Evolutionary conservation across 64 coral and sea anemone genomes (phyloP).

Genomic region (Montipora capricornis): DNA sequence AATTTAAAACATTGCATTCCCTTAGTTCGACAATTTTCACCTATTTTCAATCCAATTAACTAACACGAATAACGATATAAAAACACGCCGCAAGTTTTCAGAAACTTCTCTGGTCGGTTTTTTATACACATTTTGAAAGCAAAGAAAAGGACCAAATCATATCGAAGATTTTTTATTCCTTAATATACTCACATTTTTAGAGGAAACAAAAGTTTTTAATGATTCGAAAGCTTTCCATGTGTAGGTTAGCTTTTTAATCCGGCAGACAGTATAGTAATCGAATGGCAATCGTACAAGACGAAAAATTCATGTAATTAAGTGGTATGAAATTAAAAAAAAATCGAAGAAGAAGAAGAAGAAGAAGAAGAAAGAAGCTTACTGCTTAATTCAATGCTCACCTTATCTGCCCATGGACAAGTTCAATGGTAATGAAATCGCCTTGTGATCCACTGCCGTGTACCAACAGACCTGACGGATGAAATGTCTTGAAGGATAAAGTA

Average conservation of each 20-base stretch:
- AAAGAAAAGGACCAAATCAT: background rate
- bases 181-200: too few relatives aligned
- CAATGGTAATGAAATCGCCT: slow-evolving; percentile 84
- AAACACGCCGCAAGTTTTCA: too few relatives aligned
- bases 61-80: background rate
- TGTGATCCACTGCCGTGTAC: slow-evolving; percentile 75
- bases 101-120: too few relatives aligned
- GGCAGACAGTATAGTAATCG: too few relatives aligned
- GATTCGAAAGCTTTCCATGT: too few relatives aligned
- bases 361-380: background rate
- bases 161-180: too few relatives aligned
- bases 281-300: background rate
- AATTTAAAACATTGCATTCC: slow-evolving; percentile 39
- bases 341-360: too few relatives aligned
- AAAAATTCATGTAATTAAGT: background rate
- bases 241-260: too few relatives aligned
- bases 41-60: slow-evolving; percentile 19
- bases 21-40: slow-evolving; percentile 27
- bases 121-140: background rate
- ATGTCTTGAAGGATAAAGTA: slow-evolving; percentile 85
- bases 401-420: slow-evolving; percentile 80
- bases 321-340: background rate
- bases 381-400: slow-evolving; percentile 36
- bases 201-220: background rate
- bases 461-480: slow-evolving; percentile 74